phyloP scores from a whole-genome alignment of 2,888 invertebrate species.

The Theristus sp. region DNA sequence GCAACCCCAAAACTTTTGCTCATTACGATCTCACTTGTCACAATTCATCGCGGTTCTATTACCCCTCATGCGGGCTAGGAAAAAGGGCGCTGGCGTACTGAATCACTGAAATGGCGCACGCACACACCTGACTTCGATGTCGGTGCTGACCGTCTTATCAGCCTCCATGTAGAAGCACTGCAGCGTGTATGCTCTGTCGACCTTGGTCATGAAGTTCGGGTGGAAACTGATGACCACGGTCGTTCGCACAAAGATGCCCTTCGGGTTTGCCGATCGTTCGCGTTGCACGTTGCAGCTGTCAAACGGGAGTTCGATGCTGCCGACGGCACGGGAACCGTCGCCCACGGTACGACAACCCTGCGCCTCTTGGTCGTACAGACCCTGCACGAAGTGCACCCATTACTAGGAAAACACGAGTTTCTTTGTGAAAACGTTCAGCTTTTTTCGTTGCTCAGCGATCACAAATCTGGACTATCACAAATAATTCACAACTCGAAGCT shows the following conservation, averaged over 20 bases:
- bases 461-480: no score
- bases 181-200: conserved; percentile 24
- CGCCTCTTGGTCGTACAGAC: background rate
- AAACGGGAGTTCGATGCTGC: background rate
- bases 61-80: no score
- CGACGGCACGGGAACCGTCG: background rate
- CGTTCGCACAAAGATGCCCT: conserved; percentile 23
- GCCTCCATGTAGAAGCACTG: conserved; percentile 30
- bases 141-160: conserved; percentile 25
- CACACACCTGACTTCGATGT: conserved; percentile 19
- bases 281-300: background rate
- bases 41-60: no score
- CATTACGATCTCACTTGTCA: no score
- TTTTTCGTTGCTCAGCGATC: background rate
- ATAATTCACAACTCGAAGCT: no score
- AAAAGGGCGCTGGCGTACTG: no score
- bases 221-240: conserved; percentile 29
- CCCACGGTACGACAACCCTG: background rate
- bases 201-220: conserved; percentile 11
- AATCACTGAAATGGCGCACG: no score
- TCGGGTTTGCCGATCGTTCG: background rate
- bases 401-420: no score
- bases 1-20: no score
- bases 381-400: no score
- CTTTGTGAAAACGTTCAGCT: background rate